Percentiles rank a stretch among this genome's conserved stretches.
These are phyloP conservation scores for Adelges cooleyi DNA, from an alignment of 1,140 invertebrate species.

Conservation along the genomic window DNA sequence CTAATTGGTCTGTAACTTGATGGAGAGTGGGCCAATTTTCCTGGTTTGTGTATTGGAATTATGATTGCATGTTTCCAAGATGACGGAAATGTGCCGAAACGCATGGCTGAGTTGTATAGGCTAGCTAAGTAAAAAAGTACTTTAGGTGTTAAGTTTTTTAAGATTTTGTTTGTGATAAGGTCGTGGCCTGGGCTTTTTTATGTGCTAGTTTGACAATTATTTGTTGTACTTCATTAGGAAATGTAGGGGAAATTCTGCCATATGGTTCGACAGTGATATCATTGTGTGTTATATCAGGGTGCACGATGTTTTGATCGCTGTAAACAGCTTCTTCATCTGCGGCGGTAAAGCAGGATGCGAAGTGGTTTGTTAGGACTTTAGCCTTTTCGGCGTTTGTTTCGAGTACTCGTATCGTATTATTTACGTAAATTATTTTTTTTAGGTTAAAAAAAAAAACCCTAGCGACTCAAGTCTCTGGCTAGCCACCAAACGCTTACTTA, in stretches of 20 bases:
- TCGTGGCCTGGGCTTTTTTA: conserved; percentile 37
- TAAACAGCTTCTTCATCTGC: background rate
- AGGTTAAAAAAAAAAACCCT: no score
- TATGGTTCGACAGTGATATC: background rate
- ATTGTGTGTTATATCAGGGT: background rate
- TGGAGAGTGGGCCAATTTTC: conserved; percentile 35
- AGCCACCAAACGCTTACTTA: no score
- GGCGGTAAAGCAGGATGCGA: background rate
- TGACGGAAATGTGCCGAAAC: conserved; percentile 34
- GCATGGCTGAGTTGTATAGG: conserved; percentile 35
- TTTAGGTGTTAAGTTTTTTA: conserved; percentile 34
- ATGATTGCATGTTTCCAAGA: conserved; percentile 37
- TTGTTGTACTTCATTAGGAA: background rate
- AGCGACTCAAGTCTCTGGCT: no score
- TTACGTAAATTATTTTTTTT: no score
- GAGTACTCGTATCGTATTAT: no score
- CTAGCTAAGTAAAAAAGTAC: conserved; percentile 33
- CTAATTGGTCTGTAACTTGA: conserved; percentile 38
- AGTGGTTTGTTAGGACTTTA: background rate
- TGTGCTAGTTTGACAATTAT: background rate
- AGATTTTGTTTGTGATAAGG: conserved; percentile 31
- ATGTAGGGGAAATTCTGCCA: background rate
- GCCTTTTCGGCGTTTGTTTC: background rate
- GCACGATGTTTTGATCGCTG: background rate
- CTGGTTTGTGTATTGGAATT: conserved; percentile 38